A percentile compares a stretch with the other conserved stretches of the same genome.
Conservation (phyloP, 2,797 vertebrate genomes). For the Emys orbicularis region DNA sequence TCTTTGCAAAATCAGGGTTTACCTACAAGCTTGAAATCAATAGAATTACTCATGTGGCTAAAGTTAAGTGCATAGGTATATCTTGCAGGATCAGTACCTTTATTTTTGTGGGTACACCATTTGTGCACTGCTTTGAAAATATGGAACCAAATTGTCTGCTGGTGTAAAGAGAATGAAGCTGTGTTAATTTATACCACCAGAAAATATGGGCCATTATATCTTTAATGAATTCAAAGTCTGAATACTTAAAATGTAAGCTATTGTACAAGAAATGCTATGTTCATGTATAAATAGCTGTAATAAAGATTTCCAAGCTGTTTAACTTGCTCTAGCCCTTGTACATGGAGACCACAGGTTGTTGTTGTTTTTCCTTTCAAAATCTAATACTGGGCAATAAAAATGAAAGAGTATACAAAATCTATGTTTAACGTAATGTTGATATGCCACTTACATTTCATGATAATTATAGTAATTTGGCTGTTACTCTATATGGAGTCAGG, state of each 20-base stretch:
- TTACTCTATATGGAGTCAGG: slow-evolving; percentile 81
- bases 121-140: not conserved
- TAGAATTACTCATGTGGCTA: not conserved
- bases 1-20: not conserved
- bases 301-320: slow-evolving; percentile 64
- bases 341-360: slow-evolving; percentile 74
- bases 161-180: not conserved
- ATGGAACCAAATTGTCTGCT: not conserved
- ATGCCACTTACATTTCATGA: slow-evolving; percentile 79
- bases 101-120: accelerated
- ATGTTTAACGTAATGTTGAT: slow-evolving; percentile 81
- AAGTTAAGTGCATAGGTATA: not conserved
- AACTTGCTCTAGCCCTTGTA: slow-evolving; percentile 52
- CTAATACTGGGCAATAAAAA: slow-evolving; percentile 77
- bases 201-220: not conserved
- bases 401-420: slow-evolving; percentile 77
- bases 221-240: not conserved
- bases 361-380: slow-evolving; percentile 78
- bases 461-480: slow-evolving; percentile 87
- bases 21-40: accelerated
- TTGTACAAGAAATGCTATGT: not conserved
- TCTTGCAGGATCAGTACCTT: accelerated
- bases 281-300: not conserved
- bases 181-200: not conserved
- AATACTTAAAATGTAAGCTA: slow-evolving; percentile 9